Evolutionary conservation across 2,797 vertebrate genomes (phyloP).

Genomic region (Myotis vivesi): DNA sequence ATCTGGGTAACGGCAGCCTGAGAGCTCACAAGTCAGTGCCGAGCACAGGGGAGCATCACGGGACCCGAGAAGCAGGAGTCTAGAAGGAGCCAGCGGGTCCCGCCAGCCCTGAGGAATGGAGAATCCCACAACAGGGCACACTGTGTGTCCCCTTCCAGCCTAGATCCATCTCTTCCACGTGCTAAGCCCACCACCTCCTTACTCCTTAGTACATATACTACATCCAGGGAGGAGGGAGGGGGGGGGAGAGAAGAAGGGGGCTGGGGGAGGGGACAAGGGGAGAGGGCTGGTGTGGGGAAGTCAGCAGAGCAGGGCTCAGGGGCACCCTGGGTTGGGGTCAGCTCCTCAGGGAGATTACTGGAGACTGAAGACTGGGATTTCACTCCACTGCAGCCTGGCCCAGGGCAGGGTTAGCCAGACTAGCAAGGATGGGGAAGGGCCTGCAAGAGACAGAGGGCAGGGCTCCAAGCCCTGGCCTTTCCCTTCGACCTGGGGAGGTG

Average conservation of each 20-base stretch:
- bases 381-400: fast-evolving
- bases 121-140: not conserved
- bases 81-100: not conserved
- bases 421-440: not conserved
- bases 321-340: not conserved
- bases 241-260: too few relatives aligned
- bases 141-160: not conserved
- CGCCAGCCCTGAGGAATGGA: not conserved
- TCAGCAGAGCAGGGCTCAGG: fast-evolving
- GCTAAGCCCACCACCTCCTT: not conserved
- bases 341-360: not conserved
- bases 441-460: too few relatives aligned
- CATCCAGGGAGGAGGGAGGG: too few relatives aligned
- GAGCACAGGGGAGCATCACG: not conserved
- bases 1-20: not conserved
- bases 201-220: not conserved
- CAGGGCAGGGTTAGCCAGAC: not conserved
- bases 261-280: not conserved
- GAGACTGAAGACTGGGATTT: not conserved
- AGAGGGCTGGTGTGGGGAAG: not conserved
- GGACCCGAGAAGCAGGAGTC: not conserved
- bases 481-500: not conserved
- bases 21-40: not conserved
- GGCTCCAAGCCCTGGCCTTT: not conserved
- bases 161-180: not conserved